Evolutionary conservation across 2,888 invertebrate species (phyloP).

Genomic region (Hemithea aestivaria): DNA sequence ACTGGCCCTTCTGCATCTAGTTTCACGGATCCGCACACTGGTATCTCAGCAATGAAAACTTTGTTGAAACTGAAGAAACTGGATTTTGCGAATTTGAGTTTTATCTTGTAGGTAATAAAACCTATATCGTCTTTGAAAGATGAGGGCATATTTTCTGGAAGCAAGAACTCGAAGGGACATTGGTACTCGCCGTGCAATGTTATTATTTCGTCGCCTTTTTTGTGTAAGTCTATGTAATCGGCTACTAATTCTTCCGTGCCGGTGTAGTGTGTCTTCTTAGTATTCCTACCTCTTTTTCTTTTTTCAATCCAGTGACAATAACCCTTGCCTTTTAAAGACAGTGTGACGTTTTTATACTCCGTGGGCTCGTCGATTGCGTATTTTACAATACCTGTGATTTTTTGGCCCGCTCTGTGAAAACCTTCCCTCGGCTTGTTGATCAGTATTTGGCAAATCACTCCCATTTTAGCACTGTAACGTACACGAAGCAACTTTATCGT

Average conservation of each 20-base stretch:
- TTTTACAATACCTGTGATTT: conserved; percentile 18
- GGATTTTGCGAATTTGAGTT: conserved; percentile 16
- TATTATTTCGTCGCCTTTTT: conserved; percentile 2
- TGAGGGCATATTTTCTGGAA: conserved; percentile 23
- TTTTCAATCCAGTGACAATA: conserved; percentile 14
- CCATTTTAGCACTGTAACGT: conserved; percentile 17
- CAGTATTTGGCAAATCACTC: conserved; percentile 22
- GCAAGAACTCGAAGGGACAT: conserved; percentile 19
- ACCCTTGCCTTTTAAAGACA: conserved; percentile 21
- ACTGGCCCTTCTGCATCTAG: conserved; percentile 8
- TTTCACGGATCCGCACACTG: conserved; percentile 4
- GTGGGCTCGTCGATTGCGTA: conserved; percentile 18
- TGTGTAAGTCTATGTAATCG: conserved; percentile 7
- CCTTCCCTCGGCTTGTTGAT: conserved; percentile 13
- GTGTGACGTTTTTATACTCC: conserved; percentile 15
- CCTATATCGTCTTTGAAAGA: conserved; percentile 15
- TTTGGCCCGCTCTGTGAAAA: conserved; percentile 14
- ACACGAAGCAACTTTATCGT: too few relatives aligned
- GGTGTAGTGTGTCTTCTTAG: conserved; percentile 3
- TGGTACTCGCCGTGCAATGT: conserved; percentile 15
- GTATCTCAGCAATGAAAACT: conserved; percentile 15
- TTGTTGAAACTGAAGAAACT: conserved; percentile 19
- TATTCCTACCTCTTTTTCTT: not conserved
- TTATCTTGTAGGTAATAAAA: conserved; percentile 14
- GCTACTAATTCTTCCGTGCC: conserved; percentile 13